These are phyloP conservation scores for Lepidurus arcticus DNA, from an alignment of 1,140 invertebrate genomes.

Conservation along the genomic window DNA sequence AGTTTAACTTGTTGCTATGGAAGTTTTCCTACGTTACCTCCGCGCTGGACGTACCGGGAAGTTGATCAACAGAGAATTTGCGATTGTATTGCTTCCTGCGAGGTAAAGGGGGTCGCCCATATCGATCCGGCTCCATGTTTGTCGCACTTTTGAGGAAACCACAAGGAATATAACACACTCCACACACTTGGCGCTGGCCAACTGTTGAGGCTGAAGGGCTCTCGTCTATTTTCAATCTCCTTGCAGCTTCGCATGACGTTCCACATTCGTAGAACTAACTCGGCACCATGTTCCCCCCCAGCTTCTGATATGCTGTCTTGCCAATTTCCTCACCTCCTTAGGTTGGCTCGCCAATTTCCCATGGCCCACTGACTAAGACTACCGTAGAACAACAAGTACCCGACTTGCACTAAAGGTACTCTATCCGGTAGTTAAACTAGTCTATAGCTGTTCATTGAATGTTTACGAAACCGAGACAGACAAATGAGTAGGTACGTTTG, in stretches of 20 bases:
- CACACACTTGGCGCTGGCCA: neutral
- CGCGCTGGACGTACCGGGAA: neutral
- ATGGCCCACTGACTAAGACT: too few species aligned
- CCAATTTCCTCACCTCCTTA: too few species aligned
- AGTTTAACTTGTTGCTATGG: neutral
- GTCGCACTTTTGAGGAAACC: neutral
- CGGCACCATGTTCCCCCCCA: neutral
- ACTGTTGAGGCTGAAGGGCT: neutral
- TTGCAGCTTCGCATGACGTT: neutral
- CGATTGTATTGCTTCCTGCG: conserved; percentile 13
- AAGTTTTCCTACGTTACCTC: neutral
- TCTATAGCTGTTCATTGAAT: neutral
- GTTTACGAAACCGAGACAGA: neutral
- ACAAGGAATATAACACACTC: neutral
- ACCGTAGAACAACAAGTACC: too few species aligned
- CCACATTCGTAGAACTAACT: neutral
- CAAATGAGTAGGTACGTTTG: neutral
- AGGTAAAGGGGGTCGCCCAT: neutral
- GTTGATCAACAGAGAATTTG: neutral
- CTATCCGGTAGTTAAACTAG: neutral
- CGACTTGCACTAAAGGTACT: too few species aligned
- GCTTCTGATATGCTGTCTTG: neutral
- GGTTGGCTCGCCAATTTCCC: too few species aligned
- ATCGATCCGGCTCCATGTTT: neutral
- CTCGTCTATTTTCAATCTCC: conserved; percentile 11